Evolutionary conservation across 2,113 vertebrate species (phyloP), one percentile per base, ranked within the genome.

Genomic region (Excalfactoria chinensis): DNA sequence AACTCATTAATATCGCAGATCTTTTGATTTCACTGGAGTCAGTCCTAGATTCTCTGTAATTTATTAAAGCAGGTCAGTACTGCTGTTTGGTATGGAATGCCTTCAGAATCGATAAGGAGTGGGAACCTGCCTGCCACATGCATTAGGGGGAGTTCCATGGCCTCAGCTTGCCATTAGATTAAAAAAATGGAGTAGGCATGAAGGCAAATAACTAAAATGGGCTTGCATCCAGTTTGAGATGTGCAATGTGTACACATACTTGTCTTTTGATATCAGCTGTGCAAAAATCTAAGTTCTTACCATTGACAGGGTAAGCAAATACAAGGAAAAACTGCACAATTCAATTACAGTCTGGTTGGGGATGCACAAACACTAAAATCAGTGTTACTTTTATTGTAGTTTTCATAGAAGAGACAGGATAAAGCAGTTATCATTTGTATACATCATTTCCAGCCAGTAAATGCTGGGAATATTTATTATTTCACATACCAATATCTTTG

Each of bases 1-100:
- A 78, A 62, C 20, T 22, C 22, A 32, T 63, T 63, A 34, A 63
- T 8, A 66, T 7, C 3, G 16, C 23, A 48, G 22, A 75, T 15
- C 5, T 44, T 26, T 74, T 69, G 6, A 34, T 17, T 85, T 70
- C 66, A 11, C 28, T 8, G 14, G 18, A 44, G 48, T 83, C 12
- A 26, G 21, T 56, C 18, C 14, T 22, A 67, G 67, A 69, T 81
- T 92, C 30, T 53, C 80, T 43, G 1, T 8, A 71, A 64, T 94
- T 95, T 89, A 60, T 84, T 78, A 91, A 95, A 93, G 78, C 64
- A 59, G 73, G 74, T 95, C 89, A 93, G 43, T 59, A 78, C 60
- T 55, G 56, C 60, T 63, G 35, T 93, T 94, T 94, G 86, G 74
- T 88, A n/a, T 15, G 3, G n/a, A 34, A 83, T 85, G 82, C 30